Evolutionary conservation across 2,113 vertebrate genomes (phyloP).

Genomic region (Strix aluco): DNA sequence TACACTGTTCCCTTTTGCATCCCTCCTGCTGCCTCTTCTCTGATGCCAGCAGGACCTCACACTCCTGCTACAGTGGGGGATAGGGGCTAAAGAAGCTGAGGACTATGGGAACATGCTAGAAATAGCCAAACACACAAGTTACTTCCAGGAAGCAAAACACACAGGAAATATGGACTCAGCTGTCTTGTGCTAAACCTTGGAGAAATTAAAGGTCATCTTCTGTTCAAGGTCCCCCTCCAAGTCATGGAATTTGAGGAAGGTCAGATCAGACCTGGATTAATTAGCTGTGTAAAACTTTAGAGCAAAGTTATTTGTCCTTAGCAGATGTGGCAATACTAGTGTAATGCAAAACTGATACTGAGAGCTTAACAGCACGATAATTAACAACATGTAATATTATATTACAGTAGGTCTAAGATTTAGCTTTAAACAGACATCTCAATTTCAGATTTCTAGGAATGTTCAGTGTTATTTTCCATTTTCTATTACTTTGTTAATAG

Average conservation of each 20-base stretch:
- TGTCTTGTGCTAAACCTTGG: neutral
- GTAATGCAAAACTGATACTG: neutral
- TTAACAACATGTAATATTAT: neutral
- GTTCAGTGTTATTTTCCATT: neutral
- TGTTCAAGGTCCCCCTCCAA: neutral
- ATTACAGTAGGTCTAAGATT: neutral
- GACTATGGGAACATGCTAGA: neutral
- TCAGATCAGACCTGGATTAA: neutral
- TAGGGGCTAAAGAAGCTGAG: neutral
- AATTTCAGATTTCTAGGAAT: neutral
- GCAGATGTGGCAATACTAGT: neutral
- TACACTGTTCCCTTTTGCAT: accelerated
- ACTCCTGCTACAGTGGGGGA: accelerated
- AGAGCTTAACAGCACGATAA: neutral
- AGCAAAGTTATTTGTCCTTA: neutral
- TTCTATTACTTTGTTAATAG: neutral
- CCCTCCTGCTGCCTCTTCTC: neutral
- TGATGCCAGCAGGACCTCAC: neutral
- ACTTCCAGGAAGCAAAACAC: neutral
- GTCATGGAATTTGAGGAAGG: neutral
- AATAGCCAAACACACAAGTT: neutral
- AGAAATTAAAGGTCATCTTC: neutral
- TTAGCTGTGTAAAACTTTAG: neutral
- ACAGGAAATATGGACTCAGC: neutral
- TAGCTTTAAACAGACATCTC: neutral